Evolutionary conservation across 2,113 vertebrate species (phyloP), one percentile per base, ranked within the genome.

Genomic region (Phrynosoma blainvillii): DNA sequence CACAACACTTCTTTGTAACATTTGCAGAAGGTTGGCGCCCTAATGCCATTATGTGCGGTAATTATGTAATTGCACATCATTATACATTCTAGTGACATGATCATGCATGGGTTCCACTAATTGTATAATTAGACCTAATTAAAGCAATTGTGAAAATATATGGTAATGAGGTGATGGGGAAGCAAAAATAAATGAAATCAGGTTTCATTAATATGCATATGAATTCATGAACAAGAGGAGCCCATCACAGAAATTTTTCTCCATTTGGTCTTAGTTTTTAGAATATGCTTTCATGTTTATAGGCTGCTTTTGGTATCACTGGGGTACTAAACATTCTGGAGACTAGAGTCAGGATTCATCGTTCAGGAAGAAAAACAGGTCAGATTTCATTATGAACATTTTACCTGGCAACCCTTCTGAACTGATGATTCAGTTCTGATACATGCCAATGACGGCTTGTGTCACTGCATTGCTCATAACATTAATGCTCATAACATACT

Each of bases 81-180:
- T 93, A 84, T 76, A 94, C 85, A 86, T 96, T 95, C 88, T 94
- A 92, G 95, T 96, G 93, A 93, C 94, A 95, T 93, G 91, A 96
- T 96, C 93, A 93, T 89, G 87, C 89, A 89, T 77, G 47, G 74
- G 73, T 92, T 95, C 91, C 90, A 93, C 95, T 95, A 96, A 96
- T 96, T 96, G 96, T 93, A 89, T 94, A 96, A 95, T 97, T 95
- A 96, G 89, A 90, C 89, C 70, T 96, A 96, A 97, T 95, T 93
- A 89, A 93, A 93, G 93, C 93, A 95, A 95, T 95, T 96, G 94
- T 94, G 92, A 92, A 93, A 94, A 94, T 93, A 93, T 89, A 94
- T 94, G 91, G 95, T 93, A 96, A 96, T 95, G 90, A 92, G 82
- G 86, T 81, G 90, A 93, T 40, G 62, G 62, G 59, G 92, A 75